Evolutionary conservation across 2,888 invertebrate genomes (phyloP).

Genomic region (Fabriciana adippe): DNA sequence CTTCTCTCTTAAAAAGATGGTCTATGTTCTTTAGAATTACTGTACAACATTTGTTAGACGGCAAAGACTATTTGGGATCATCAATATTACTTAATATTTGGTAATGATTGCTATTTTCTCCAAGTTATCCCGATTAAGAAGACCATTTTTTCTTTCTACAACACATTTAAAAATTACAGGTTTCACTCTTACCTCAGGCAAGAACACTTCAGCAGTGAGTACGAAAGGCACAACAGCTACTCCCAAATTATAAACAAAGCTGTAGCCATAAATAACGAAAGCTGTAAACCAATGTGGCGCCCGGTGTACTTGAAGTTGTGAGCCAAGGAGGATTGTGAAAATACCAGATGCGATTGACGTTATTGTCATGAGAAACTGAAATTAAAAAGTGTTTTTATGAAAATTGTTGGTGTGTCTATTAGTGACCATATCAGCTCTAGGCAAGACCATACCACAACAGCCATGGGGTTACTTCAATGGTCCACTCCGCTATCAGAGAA

Average conservation of each 20-base stretch:
- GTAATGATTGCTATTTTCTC: too few species aligned
- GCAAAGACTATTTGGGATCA: too few species aligned
- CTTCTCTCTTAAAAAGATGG: too few species aligned
- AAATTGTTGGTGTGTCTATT: too few species aligned
- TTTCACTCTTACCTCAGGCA: constrained; percentile 62
- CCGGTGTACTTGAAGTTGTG: constrained; percentile 57
- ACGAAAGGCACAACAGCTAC: constrained; percentile 73
- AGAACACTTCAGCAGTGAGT: constrained; percentile 70
- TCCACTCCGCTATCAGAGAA: too few species aligned
- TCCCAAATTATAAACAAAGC: constrained; percentile 70
- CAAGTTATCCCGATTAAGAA: background rate
- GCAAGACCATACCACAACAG: too few species aligned
- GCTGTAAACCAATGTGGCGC: constrained; percentile 65
- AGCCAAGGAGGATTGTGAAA: constrained; percentile 55
- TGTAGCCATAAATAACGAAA: constrained; percentile 58
- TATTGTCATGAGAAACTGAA: constrained; percentile 54
- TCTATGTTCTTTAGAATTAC: too few species aligned
- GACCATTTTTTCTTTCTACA: background rate
- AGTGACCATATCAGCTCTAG: too few species aligned
- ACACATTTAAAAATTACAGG: background rate
- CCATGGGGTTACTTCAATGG: too few species aligned
- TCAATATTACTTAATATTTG: too few species aligned
- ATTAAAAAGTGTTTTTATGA: constrained; percentile 12
- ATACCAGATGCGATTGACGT: constrained; percentile 54
- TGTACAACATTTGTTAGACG: too few species aligned